These are phyloP conservation scores for Phrynocephalus vlangalii DNA, from an alignment of 2,797 vertebrate species.

Conservation along the genomic window DNA sequence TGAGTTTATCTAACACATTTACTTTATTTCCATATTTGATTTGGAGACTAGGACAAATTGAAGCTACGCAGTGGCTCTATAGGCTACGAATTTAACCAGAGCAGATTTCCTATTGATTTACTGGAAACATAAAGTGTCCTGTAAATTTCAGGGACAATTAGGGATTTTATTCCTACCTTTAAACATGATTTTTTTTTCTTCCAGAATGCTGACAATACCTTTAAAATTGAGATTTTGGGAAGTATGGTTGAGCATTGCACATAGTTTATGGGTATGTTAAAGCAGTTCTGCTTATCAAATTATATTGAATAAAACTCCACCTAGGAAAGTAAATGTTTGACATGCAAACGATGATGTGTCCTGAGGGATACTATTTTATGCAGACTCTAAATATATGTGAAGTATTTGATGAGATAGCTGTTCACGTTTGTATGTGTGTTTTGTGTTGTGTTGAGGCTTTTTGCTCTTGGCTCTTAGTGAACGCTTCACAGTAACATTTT, in stretches of 20 bases:
- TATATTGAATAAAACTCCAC: not conserved
- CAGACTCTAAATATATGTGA: rapidly evolving
- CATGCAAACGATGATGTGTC: not conserved
- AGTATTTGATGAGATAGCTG: not conserved
- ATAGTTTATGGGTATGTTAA: not conserved
- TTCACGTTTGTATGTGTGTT: not conserved
- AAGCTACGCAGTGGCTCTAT: not conserved
- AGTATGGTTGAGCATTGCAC: constrained; percentile 4
- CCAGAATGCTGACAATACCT: constrained; percentile 22
- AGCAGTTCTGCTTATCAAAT: not conserved
- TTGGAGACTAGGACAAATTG: not conserved
- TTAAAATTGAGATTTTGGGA: constrained; percentile 7
- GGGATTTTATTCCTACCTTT: constrained; percentile 7
- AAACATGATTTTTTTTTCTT: not conserved
- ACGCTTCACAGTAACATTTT: not conserved
- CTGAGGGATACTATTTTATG: rapidly evolving
- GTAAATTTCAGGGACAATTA: constrained; percentile 29
- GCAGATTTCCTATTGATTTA: constrained; percentile 22
- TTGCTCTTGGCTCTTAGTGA: constrained; percentile 11
- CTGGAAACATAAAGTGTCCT: constrained; percentile 12
- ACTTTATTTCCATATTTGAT: not conserved
- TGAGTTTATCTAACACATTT: not conserved
- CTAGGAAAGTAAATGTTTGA: not conserved
- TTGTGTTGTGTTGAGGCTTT: not conserved
- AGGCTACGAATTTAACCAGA: constrained; percentile 4